Conservation (phyloP, 1,140 invertebrate genomes). For the Cydia amplana region DNA sequence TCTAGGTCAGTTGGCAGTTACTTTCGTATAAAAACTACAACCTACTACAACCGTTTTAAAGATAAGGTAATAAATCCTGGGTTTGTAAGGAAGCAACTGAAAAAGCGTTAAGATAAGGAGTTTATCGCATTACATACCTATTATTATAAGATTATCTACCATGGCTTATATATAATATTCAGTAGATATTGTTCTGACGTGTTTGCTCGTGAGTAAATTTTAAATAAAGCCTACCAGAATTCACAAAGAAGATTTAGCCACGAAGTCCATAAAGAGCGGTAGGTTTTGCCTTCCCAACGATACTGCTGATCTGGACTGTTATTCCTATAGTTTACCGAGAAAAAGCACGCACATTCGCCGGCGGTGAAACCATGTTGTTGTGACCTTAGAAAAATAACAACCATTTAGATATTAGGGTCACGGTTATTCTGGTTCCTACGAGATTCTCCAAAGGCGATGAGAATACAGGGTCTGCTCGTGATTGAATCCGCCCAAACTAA, state of each 20-base stretch:
- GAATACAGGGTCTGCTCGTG: neutral
- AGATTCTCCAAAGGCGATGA: neutral
- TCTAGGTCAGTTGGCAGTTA: too few species aligned
- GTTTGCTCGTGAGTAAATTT: neutral
- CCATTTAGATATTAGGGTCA: neutral
- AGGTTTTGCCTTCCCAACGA: neutral
- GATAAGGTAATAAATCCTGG: too few species aligned
- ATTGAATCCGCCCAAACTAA: slow-evolving; percentile 6
- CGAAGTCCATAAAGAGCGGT: slow-evolving; percentile 4
- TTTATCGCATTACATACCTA: too few species aligned
- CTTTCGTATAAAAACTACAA: too few species aligned
- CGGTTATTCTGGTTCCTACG: neutral
- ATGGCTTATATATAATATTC: too few species aligned
- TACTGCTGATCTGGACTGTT: neutral
- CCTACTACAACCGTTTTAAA: too few species aligned
- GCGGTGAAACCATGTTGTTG: too few species aligned
- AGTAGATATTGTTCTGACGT: neutral
- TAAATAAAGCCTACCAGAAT: neutral
- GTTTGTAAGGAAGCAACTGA: too few species aligned
- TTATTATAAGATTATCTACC: too few species aligned
- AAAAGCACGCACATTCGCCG: neutral
- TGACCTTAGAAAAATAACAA: neutral
- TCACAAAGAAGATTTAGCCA: neutral
- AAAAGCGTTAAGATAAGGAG: too few species aligned
- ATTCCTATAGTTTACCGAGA: neutral